Percentiles rank a stretch among this genome's conserved stretches.
These are phyloP conservation scores for Athene noctua DNA, from an alignment of 2,113 vertebrate species.

Conservation along the genomic window DNA sequence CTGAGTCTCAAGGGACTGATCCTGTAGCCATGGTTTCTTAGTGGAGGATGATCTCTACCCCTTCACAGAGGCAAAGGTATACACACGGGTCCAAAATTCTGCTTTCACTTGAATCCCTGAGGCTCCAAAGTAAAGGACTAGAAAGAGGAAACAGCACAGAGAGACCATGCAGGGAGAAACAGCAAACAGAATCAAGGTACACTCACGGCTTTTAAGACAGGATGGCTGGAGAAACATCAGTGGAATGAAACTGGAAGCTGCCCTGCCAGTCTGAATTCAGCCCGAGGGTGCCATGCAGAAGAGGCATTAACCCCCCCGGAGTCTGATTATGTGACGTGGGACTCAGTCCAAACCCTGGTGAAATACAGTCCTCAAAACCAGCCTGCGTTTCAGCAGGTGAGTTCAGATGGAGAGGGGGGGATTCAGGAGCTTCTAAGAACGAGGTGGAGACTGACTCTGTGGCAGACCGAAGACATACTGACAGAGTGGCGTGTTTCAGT, in stretches of 20 bases:
- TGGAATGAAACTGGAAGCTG: neutral
- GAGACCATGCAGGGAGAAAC: neutral
- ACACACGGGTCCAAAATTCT: neutral
- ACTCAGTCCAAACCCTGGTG: neutral
- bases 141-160: neutral
- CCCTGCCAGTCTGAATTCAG: neutral
- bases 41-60: neutral
- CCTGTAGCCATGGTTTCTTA: neutral
- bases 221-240: neutral
- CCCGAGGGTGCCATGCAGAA: neutral
- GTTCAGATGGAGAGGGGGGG: neutral
- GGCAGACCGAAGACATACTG: neutral
- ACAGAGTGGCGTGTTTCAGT: accelerated
- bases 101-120: neutral
- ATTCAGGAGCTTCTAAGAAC: neutral
- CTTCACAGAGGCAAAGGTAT: neutral
- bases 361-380: neutral
- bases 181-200: neutral
- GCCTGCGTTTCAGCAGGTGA: neutral
- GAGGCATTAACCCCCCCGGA: neutral
- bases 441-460: neutral
- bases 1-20: neutral
- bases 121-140: neutral
- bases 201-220: neutral
- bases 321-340: neutral